Percentiles rank a stretch among this genome's conserved stretches.
phyloP scores from a whole-genome alignment of 2,797 vertebrate genomes.

The Protosalanx chinensis region DNA sequence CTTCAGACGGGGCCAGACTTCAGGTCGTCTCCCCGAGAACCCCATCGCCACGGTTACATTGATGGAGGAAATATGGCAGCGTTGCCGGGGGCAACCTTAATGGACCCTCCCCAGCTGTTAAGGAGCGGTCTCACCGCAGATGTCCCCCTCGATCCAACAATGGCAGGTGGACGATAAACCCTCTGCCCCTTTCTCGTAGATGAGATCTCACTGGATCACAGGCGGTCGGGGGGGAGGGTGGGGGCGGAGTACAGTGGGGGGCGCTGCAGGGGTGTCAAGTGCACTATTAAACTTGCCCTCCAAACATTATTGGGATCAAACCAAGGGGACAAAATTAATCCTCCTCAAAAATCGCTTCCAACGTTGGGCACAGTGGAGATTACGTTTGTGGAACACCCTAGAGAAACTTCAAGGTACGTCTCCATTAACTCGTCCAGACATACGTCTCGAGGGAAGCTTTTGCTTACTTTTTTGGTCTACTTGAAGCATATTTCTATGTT shows the following conservation, averaged over 20 bases:
- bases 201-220: conserved; percentile 13
- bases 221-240: background rate
- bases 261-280: background rate
- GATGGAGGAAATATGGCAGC: conserved; percentile 63
- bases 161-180: conserved; percentile 37
- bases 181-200: background rate
- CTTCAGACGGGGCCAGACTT: conserved; percentile 52
- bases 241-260: background rate
- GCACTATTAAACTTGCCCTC: conserved; percentile 14
- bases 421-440: background rate
- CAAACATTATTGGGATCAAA: conserved; percentile 42
- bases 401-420: background rate
- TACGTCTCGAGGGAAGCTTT: background rate
- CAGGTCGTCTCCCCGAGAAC: conserved; percentile 53
- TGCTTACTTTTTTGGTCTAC: background rate
- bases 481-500: background rate
- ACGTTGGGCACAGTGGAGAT: background rate
- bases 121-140: conserved; percentile 54
- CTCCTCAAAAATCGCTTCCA: background rate
- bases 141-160: conserved; percentile 55
- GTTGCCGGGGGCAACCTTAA: conserved; percentile 48
- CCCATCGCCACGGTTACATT: conserved; percentile 44
- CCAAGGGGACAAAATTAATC: conserved; percentile 21
- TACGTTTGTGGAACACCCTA: too few species aligned
- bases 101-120: conserved; percentile 67